Percentiles rank a stretch among this genome's conserved stretches.
Evolutionary conservation across 2,888 invertebrate species (phyloP).

Genomic region (Ophonus ardosiacus): DNA sequence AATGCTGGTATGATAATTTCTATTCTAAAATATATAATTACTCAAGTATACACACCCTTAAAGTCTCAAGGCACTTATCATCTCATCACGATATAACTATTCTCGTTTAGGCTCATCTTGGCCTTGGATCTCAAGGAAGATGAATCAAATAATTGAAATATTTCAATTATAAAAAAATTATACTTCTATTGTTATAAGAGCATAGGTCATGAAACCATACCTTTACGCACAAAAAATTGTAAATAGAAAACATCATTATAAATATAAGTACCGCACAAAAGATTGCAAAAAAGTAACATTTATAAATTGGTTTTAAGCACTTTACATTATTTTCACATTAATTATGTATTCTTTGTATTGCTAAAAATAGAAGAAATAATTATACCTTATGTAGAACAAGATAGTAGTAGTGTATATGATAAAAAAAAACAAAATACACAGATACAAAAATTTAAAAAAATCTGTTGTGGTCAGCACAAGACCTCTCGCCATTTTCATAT

Average conservation of each 20-base stretch:
- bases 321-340: background rate
- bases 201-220: slow-evolving; percentile 3
- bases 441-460: no score
- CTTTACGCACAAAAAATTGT: background rate
- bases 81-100: slow-evolving; percentile 3
- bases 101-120: slow-evolving; percentile 7
- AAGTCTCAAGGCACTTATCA: background rate
- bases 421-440: no score
- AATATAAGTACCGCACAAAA: background rate
- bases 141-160: slow-evolving; percentile 38
- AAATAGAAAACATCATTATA: background rate
- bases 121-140: slow-evolving; percentile 41
- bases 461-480: no score
- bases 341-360: background rate
- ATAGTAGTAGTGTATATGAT: no score
- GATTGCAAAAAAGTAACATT: background rate
- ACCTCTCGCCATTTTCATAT: no score
- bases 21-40: slow-evolving; percentile 19
- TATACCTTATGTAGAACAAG: no score
- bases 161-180: slow-evolving; percentile 33
- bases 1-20: background rate
- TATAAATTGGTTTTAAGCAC: background rate
- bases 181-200: slow-evolving; percentile 20
- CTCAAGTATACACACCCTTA: slow-evolving; percentile 9
- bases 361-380: no score